Evolutionary conservation across 1,140 invertebrate species (phyloP), one percentile per base, ranked within the genome.

Genomic region (Hesperophylax magnus): DNA sequence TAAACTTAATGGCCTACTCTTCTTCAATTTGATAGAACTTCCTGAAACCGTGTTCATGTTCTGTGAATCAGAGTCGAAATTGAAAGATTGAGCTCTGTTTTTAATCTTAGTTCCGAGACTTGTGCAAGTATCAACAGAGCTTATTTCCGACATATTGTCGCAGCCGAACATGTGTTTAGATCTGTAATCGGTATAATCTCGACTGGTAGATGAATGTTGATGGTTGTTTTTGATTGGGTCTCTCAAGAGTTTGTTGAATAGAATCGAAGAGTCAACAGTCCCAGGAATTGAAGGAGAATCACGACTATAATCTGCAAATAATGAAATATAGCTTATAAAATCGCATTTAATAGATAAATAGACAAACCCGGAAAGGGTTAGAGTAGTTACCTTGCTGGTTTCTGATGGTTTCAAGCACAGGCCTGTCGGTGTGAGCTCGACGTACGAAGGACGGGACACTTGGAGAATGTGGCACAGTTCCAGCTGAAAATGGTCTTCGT

Each of bases 91-190:
- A 20, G 89, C 88, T 85, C 86, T 90, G 18, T 86, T 88, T 86
- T 90, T 90, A 22, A 90, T 90, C 85, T 90, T 90, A n/a, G 88
- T 89, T 60, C 89, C 89, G 84, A 90, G 84, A 85, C 89, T 90
- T 22, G 88, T 88, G 77, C 87, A 90, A 6, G 89, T 90, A 69
- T 90, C 89, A 85, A 89, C 88, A 24, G 89, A 90, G 18, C 89
- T 87, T 79, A 88, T 88, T 79, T 90, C 89, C 60, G 89, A 90
- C 31, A 86, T 87, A 85, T 90, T 90, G 76, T 89, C 89, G 80
- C 86, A 88, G 53, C 63, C 61, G 60, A 77, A 78, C 47, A 18
- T 39, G 22, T 81, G 47, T 20, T 81, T 82, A 11, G 72, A 20
- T 22, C 39, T 58, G 31, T 67, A 53, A 22, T 83, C 71, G 6